Conservation (phyloP, 1,140 invertebrate species). For the Campoletis sonorensis region DNA sequence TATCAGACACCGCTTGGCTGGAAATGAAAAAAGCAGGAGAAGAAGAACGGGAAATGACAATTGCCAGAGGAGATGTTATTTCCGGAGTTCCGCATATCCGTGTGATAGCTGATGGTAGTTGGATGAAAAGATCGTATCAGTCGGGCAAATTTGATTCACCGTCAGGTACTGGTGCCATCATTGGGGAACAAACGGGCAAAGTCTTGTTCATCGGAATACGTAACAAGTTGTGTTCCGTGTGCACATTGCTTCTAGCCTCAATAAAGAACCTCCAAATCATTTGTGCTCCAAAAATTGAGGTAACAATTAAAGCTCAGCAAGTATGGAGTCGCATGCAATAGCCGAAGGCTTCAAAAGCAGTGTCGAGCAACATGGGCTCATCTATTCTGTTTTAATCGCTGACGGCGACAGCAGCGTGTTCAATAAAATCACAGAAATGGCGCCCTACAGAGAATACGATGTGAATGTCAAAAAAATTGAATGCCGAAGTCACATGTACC, state of each 20-base stretch:
- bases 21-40: conserved; percentile 64
- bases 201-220: conserved; percentile 68
- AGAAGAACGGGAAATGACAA: conserved; percentile 62
- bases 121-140: conserved; percentile 61
- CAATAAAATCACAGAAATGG: not conserved
- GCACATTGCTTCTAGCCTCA: conserved; percentile 35
- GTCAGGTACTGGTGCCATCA: conserved; percentile 61
- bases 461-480: conserved; percentile 33
- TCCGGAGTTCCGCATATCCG: conserved; percentile 61
- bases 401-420: conserved; percentile 58
- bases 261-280: conserved; percentile 45
- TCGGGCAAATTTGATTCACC: conserved; percentile 43
- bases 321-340: conserved; percentile 70
- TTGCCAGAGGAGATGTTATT: conserved; percentile 55
- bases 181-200: conserved; percentile 67
- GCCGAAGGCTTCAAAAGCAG: conserved; percentile 66
- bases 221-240: conserved; percentile 71
- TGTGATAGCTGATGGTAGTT: conserved; percentile 65
- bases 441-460: conserved; percentile 38
- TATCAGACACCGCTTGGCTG: conserved; percentile 52
- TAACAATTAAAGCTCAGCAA: conserved; percentile 52
- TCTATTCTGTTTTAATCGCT: conserved; percentile 65
- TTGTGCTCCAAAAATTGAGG: conserved; percentile 61
- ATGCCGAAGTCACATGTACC: conserved; percentile 41
- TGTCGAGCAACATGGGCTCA: conserved; percentile 62